Evolutionary conservation across 1,140 invertebrate genomes (phyloP), one percentile per base, ranked within the genome.

Genomic region (Drosophila setifemur): DNA sequence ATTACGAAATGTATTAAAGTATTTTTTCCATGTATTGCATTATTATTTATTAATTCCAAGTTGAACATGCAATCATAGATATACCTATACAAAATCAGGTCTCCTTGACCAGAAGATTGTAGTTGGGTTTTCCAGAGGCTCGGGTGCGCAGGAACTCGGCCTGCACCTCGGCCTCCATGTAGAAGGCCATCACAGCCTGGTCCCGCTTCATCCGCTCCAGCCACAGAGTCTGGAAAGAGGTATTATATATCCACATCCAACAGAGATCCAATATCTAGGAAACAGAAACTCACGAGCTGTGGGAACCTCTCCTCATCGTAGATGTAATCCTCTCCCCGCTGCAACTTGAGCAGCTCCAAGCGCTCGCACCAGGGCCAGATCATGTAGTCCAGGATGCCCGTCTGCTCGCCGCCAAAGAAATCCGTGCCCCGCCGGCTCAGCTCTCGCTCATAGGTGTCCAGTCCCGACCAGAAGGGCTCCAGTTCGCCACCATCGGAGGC

Each of bases 331-430:
- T 79, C 81, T 5, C 70, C 89, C 0, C 89, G 70, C 23, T 90
- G 74, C 19, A 88, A 55, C 26, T 87, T 77, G 0, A 90, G 66
- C 31, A 90, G 71, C 35, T 85, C 90, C 6, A 83, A 57, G 14
- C 95, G 92, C 89, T 97, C 96, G 76, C 95, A 95, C 95, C 95
- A 97, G 2, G 96, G 96, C 96, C 96, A 97, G 43, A 97, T 95
- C 95, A 97, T 96, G 55, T 96, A 95, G 89, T 97, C 96, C n/a
- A 95, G 91, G 92, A 96, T 96, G 11, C 95, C 95, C 2, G 96
- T 95, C 57, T 93, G 91, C 14, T 90, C 88, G 39, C 95, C 95
- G 69, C 92, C 92, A 81, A 95, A 94, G 81, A 94, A 97, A 4
- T 89, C 91, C 1, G 93, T 94, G 35, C 91, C 92, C 52, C 95